Evolutionary conservation across 2,113 vertebrate species (phyloP).

Genomic region (Perca fluviatilis): DNA sequence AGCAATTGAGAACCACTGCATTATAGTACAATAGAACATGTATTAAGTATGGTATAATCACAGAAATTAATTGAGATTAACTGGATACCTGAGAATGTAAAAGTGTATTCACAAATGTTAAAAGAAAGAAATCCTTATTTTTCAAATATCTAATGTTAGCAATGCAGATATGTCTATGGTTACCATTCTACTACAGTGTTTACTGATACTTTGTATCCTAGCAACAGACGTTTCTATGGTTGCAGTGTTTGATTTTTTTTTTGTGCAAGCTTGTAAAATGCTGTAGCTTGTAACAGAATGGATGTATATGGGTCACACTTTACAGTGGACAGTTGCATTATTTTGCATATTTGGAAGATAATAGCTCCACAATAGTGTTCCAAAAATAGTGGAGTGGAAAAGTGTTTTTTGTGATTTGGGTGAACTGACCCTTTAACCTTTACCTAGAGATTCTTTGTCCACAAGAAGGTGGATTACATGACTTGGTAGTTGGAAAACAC

Average conservation of each 20-base stretch:
- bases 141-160: slow-evolving; percentile 2
- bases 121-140: neutral
- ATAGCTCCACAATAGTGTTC: neutral
- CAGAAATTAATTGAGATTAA: neutral
- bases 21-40: neutral
- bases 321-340: neutral
- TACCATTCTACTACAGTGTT: slow-evolving; percentile 4
- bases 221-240: slow-evolving; percentile 22
- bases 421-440: no score
- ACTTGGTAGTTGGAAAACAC: no score
- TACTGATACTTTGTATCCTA: slow-evolving; percentile 24
- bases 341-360: neutral
- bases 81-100: neutral
- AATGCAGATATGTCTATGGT: slow-evolving; percentile 16
- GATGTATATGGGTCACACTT: neutral
- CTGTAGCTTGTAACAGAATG: neutral
- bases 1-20: no score
- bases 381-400: no score
- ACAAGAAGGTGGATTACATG: no score
- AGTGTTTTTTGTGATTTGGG: no score
- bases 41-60: neutral
- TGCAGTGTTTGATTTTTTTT: neutral
- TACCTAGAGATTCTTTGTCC: no score
- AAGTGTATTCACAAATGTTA: neutral
- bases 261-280: neutral